A percentile compares a stretch with the other conserved stretches of the same genome.
Evolutionary conservation across 2,888 invertebrate genomes (phyloP).

Genomic region (Athripsodes cinereus): DNA sequence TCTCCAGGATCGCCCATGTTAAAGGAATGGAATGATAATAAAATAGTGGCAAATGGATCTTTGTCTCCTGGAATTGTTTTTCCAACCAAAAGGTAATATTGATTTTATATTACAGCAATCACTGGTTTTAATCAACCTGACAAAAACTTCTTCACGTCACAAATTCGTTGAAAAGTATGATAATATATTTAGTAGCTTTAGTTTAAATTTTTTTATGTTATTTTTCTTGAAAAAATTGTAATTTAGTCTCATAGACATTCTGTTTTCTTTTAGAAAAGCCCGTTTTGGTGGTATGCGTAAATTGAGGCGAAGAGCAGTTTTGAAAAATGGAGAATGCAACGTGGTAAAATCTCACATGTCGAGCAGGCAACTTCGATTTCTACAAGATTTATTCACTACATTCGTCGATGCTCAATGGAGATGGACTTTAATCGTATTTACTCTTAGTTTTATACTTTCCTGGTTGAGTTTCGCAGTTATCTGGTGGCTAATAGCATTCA

Average conservation of each 20-base stretch:
- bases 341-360: constrained; percentile 70
- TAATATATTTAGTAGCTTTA: too few relatives aligned
- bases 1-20: constrained; percentile 41
- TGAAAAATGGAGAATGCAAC: constrained; percentile 86
- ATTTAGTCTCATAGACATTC: too few relatives aligned
- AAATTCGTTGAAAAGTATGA: too few relatives aligned
- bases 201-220: too few relatives aligned
- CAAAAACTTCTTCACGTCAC: too few relatives aligned
- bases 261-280: constrained; percentile 51
- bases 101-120: too few relatives aligned
- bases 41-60: constrained; percentile 43
- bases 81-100: constrained; percentile 33
- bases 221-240: too few relatives aligned
- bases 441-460: constrained; percentile 73
- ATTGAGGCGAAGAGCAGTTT: constrained; percentile 68
- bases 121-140: too few relatives aligned
- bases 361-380: constrained; percentile 54
- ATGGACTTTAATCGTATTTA: constrained; percentile 83
- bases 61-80: constrained; percentile 49
- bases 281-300: constrained; percentile 62
- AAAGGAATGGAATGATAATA: constrained; percentile 43
- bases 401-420: constrained; percentile 86
- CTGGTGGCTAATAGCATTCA: constrained; percentile 86
- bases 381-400: constrained; percentile 74
- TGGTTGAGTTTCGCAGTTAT: constrained; percentile 86